Base-by-base conservation (phyloP, 2,113 vertebrate species). In the Butastur rufipennis region DNA sequence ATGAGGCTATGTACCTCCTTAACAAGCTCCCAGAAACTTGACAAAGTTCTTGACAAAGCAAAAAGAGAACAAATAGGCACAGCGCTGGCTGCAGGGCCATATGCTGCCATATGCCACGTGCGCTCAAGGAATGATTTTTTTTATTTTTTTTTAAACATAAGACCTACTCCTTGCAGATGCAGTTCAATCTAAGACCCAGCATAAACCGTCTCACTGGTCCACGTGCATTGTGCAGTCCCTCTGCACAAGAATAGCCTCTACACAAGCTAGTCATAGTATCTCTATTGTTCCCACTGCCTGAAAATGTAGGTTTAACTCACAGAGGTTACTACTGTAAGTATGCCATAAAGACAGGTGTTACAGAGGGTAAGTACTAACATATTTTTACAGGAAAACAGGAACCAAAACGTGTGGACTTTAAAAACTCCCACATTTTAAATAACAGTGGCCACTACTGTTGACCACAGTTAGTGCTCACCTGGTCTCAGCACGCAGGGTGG, bases 401-500 rank as follows among this genome's bases (percentile, higher is more conserved):
- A 34, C 2, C n/a, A 16, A 29, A 55, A 75, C n/a, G 11, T 22
- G 17, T 13, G 5, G n/a, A 16, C 18, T 61, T 59, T 11, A 71
- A 59, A 81, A 59, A 25, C 2, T 0, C 4, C 14, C 19, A 6
- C 1, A 0, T 42, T 88, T 83, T 61, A 34, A 77, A 8, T 5
- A 83, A 34, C 19, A 32, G 7, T 6, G 45, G 72, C 71, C 79
- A 6, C 71, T 40, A 23, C 21, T 4, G 16, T 9, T 67, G 47
- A 13, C 42, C n/a, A 23, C 29, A 29, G 47, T 59, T 43, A 29
- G 53, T 43, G 53, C 32, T 81, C 72, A 58, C 13, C 63, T 26
- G 40, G 8, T 26, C 38, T 84, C 70, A 42, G 40, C 48, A 18
- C 71, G 21, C 45, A 58, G 48, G 58, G 62, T 26, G 59, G 74